Evolutionary conservation across 2,797 vertebrate genomes (phyloP), one percentile per base, ranked within the genome.

Genomic region (Lacerta agilis): DNA sequence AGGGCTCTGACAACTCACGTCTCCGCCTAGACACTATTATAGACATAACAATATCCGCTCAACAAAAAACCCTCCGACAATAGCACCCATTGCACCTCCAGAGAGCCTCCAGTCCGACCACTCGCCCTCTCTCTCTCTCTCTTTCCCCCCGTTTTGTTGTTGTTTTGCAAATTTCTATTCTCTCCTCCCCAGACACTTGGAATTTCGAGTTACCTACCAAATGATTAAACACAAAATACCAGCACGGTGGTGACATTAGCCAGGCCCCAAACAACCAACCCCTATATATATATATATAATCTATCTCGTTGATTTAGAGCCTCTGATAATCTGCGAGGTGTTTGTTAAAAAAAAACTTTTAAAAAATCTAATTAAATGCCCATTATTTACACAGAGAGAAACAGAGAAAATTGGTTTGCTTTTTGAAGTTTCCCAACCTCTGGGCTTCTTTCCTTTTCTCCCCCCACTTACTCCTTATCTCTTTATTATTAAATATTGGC

Each of bases 11-110:
- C 97, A 97, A 97, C 97, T 96, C 95, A 93, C 96, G 97, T 97
- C 97, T 95, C 97, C 97, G 90, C 97, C 96, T 97, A 98, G 97
- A 97, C 97, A 96, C 97, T 94, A 95, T 97, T 96, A 96, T 96
- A 97, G 97, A 96, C 98, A 97, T 96, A 97, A 94, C 96, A 94
- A 97, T 97, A 97, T 97, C 97, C 96, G 95, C 96, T 97, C 96
- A 82, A 81, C 27, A 69, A 67, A 86, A 36, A 86, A 85, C 96
- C 94, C 96, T 66, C 95, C 95, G 92, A 98, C 96, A 97, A 97
- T 96, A 94, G 97, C 95, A 94, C 95, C 94, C 96, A 92, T 20
- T 94, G 95, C 91, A n/a, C 95, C 95, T 94, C 36, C 23, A 89
- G 84, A 91, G 94, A 95, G 82, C 82, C 89, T 82, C 71, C 18